Evolutionary conservation across 1,140 invertebrate genomes (phyloP), one percentile per base, ranked within the genome.

Genomic region (Bombus superbus): DNA sequence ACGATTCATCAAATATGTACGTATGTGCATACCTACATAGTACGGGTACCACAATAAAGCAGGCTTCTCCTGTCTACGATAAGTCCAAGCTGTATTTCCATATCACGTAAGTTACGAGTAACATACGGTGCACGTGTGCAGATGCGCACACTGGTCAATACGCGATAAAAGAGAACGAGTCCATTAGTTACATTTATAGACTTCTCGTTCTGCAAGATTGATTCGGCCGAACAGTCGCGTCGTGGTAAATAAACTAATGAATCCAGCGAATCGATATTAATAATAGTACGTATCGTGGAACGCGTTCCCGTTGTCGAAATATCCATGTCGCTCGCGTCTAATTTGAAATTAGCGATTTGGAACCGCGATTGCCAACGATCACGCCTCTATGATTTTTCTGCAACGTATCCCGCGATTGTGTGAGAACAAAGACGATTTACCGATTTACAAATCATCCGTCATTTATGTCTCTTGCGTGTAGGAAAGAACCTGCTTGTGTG

Each of bases 31-130:
- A n/a, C 0, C 57, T 62, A 62, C 28, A 40, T 28, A 15, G 25
- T 18, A 35, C 66, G 40, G 40, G 28, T 42, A 28, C 28, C 8
- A 72, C 8, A 25, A 73, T 73, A 40, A 73, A 73, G 71, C 38
- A 25, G 38, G 22, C 69, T 42, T 42, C 28, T 28, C 28, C 22
- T 73, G 25, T 18, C 28, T 42, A 42, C 40, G 38, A 73, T 42
- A 73, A n/a, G 40, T 38, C 40, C 40, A 42, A 73, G 42, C 15
- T n/a, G 6, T 40, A 42, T 73, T 42, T 42, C 71, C 40, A 28
- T 73, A 73, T 73, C 71, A 18, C 71, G 40, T n/a, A 42, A 73
- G 40, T 73, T 40, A 40, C 25, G 28, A 73, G 35, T 28, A 71
- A 11, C 38, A 42, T 28, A n/a, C 6, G n/a, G 22, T 40, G 10